These are phyloP conservation scores for Cryptomyrus ogoouensis DNA, from an alignment of 2,113 vertebrate genomes.

Conservation along the genomic window DNA sequence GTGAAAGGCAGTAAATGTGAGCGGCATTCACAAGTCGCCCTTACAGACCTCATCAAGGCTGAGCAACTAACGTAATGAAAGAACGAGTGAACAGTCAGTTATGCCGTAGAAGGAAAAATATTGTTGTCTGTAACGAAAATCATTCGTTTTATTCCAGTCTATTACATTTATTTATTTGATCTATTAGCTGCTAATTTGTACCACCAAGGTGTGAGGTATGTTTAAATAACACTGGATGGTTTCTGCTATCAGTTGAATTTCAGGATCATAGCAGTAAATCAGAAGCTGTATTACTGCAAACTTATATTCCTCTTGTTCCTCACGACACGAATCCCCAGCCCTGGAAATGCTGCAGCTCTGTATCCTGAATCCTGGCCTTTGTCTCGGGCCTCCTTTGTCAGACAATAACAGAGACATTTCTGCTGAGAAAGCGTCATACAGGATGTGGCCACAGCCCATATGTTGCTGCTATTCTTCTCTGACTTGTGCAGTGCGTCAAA, in stretches of 20 bases:
- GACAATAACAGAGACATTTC: slow-evolving; percentile 33
- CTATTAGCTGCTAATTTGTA: not conserved
- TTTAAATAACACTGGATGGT: not conserved
- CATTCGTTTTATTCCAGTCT: not conserved
- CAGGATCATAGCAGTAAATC: not conserved
- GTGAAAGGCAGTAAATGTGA: not conserved
- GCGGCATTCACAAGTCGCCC: not conserved
- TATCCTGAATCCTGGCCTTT: slow-evolving; percentile 20
- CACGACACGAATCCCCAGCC: not conserved
- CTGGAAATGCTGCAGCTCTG: not conserved
- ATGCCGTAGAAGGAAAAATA: not conserved
- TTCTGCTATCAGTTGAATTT: not conserved
- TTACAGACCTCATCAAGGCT: not conserved
- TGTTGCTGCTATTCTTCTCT: slow-evolving; percentile 11
- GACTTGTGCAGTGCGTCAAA: slow-evolving; percentile 47
- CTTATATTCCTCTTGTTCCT: not conserved
- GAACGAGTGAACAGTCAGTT: not conserved
- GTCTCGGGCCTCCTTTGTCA: slow-evolving; percentile 28
- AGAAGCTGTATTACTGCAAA: not conserved
- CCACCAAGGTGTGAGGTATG: not conserved
- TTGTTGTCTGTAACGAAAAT: not conserved
- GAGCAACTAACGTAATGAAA: not conserved
- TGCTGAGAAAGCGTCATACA: slow-evolving; percentile 43
- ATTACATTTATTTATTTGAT: not conserved
- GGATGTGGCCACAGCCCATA: slow-evolving; percentile 50